Evolutionary conservation across 1,140 invertebrate species (phyloP).

Genomic region (Danaus plexippus): DNA sequence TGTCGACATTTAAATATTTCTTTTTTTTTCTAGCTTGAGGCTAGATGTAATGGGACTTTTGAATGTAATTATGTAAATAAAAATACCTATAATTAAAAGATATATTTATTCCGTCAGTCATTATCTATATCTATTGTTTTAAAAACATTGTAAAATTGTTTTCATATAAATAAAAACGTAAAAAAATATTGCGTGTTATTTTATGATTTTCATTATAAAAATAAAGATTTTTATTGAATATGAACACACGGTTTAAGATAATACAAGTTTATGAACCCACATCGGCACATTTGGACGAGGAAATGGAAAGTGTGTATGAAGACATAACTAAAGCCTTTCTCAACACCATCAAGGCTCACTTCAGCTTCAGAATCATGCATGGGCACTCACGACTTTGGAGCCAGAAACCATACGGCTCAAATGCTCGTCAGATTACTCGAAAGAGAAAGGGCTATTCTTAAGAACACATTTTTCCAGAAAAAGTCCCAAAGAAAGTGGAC

Average conservation of each 20-base stretch:
- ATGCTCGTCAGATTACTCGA: too few species aligned
- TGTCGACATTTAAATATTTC: constrained; percentile 35
- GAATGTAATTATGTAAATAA: constrained; percentile 60
- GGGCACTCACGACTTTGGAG: too few species aligned
- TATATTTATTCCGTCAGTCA: constrained; percentile 65
- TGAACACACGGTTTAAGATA: too few species aligned
- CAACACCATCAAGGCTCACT: too few species aligned
- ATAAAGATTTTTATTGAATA: too few species aligned
- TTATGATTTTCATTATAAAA: too few species aligned
- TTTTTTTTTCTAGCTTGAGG: constrained; percentile 43
- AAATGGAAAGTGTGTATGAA: too few species aligned
- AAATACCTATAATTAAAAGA: constrained; percentile 41
- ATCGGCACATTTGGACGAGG: too few species aligned
- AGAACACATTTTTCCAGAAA: constrained; percentile 14
- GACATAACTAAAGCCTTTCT: too few species aligned
- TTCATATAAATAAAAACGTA: constrained; percentile 63
- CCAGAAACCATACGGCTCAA: too few species aligned
- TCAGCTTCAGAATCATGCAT: too few species aligned
- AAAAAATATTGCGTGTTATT: constrained; percentile 11
- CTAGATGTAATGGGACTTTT: constrained; percentile 32
- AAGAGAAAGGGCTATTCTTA: neutral
- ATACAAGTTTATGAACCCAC: too few species aligned
- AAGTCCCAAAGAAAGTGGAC: constrained; percentile 25
- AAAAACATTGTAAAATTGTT: constrained; percentile 66
- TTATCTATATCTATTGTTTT: constrained; percentile 64